phyloP scores from a whole-genome alignment of 2,113 vertebrate genomes.

The Nanger granti region DNA sequence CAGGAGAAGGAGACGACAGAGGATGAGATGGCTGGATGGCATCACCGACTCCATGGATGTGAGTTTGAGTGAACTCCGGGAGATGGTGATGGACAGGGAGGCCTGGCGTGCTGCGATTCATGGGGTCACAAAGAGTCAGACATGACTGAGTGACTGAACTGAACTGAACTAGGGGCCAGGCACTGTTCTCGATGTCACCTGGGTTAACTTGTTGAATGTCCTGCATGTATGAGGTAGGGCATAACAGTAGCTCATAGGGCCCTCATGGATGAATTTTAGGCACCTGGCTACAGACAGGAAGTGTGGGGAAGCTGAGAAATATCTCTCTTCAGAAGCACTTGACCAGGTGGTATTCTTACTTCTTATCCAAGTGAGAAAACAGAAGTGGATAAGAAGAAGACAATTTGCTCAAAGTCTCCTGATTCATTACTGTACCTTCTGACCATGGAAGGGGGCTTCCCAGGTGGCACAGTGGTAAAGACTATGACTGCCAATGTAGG shows the following conservation, averaged over 20 bases:
- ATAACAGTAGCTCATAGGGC: neutral
- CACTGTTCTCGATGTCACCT: neutral
- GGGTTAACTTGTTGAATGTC: neutral
- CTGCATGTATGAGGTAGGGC: neutral
- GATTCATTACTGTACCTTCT: neutral
- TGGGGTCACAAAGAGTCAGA: too few species aligned
- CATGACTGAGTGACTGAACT: too few species aligned
- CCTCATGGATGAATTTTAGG: neutral
- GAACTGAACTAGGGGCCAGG: neutral
- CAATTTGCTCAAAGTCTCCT: neutral
- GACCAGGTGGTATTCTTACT: neutral
- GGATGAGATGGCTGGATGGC: too few species aligned
- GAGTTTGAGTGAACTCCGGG: too few species aligned
- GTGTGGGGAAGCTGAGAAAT: neutral
- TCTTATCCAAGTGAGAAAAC: neutral
- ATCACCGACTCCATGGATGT: too few species aligned
- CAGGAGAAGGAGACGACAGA: too few species aligned
- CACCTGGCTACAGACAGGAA: neutral
- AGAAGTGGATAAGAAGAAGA: neutral
- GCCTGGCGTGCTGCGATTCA: too few species aligned
- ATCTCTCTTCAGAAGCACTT: neutral
- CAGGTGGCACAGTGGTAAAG: neutral
- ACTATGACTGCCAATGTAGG: neutral
- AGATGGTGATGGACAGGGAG: too few species aligned
- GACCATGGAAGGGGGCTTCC: neutral